Evolutionary conservation across 2,888 invertebrate genomes (phyloP).

Genomic region (Hemistola chrysoprasaria): DNA sequence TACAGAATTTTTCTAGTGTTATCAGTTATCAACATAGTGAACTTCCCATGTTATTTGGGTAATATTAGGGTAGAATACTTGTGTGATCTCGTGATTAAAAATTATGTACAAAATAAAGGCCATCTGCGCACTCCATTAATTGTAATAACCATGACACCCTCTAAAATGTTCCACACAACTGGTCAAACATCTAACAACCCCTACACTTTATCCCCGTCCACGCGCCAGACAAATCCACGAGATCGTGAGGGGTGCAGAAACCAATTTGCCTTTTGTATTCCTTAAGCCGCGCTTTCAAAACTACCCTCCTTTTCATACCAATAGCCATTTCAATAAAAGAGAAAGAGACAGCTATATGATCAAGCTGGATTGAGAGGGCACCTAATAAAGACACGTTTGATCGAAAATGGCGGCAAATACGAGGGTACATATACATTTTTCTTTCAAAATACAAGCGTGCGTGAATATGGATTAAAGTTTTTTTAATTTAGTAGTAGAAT

Average conservation of each 20-base stretch:
- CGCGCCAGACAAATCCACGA: slow-evolving; percentile 64
- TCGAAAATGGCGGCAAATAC: slow-evolving; percentile 37
- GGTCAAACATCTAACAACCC: slow-evolving; percentile 36
- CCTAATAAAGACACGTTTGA: slow-evolving; percentile 46
- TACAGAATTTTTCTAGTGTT: too few species aligned
- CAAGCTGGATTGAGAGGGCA: slow-evolving; percentile 38
- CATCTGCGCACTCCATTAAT: slow-evolving; percentile 7
- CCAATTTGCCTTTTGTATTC: slow-evolving; percentile 66
- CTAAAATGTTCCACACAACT: slow-evolving; percentile 24
- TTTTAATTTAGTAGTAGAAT: too few species aligned
- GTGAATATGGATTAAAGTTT: not conserved
- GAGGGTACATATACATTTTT: slow-evolving; percentile 25
- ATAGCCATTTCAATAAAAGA: slow-evolving; percentile 14
- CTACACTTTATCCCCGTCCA: slow-evolving; percentile 59
- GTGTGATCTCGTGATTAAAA: slow-evolving; percentile 4
- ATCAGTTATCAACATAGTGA: too few species aligned
- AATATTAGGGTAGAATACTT: slow-evolving; percentile 1
- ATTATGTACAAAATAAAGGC: not conserved
- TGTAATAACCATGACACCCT: slow-evolving; percentile 9
- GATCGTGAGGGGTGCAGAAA: slow-evolving; percentile 60
- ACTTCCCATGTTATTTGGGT: too few species aligned
- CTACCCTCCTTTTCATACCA: slow-evolving; percentile 40
- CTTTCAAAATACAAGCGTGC: slow-evolving; percentile 8
- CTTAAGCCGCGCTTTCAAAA: slow-evolving; percentile 43
- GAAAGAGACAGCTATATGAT: slow-evolving; percentile 13